Evolutionary conservation across 2,113 vertebrate species (phyloP).

Genomic region (Phodopus roborovskii): DNA sequence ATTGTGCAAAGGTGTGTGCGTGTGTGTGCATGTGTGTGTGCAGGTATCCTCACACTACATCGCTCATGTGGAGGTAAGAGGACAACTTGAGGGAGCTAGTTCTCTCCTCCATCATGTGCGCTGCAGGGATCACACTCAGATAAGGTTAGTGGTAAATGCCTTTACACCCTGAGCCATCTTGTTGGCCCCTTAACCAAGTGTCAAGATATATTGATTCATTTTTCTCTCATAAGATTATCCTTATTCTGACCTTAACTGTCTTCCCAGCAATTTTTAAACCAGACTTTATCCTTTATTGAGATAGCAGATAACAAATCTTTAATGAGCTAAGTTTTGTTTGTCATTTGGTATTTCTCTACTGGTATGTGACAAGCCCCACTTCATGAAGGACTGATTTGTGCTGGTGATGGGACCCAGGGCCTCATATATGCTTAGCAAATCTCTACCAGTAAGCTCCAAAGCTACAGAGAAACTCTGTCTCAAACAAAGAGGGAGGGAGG

Average conservation of each 20-base stretch:
- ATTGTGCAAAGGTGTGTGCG: no score
- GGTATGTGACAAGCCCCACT: background rate
- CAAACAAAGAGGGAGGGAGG: no score
- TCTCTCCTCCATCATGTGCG: background rate
- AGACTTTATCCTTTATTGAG: constrained; percentile 31
- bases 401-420: background rate
- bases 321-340: constrained; percentile 6
- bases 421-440: background rate
- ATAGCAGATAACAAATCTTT: constrained; percentile 50
- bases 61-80: background rate
- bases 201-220: constrained; percentile 21
- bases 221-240: constrained; percentile 21
- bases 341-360: constrained; percentile 13
- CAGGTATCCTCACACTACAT: background rate
- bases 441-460: background rate
- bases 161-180: background rate
- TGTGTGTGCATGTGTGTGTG: no score
- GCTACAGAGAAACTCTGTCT: no score
- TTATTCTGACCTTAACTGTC: constrained; percentile 42
- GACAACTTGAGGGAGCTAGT: background rate
- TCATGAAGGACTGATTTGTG: background rate
- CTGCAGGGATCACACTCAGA: background rate
- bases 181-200: constrained; percentile 2
- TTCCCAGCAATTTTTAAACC: constrained; percentile 18
- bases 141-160: background rate